Conservation (phyloP, 2,888 invertebrate genomes). For the Pycnomerus fuliginosus region DNA sequence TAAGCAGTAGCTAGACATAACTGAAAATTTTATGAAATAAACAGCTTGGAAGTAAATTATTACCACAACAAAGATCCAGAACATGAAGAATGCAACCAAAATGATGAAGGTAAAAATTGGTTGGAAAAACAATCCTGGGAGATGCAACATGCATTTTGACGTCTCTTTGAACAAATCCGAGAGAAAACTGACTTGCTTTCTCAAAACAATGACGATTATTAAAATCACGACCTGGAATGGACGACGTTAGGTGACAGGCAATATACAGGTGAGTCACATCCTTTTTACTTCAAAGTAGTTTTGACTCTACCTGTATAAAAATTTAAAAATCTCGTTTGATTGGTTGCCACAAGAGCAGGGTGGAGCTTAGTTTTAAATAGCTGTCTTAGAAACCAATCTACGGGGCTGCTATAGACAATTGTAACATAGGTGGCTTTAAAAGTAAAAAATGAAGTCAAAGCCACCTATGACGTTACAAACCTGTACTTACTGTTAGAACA, state of each 20-base stretch:
- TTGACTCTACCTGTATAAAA: too few relatives aligned
- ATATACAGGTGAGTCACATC: too few relatives aligned
- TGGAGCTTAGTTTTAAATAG: too few relatives aligned
- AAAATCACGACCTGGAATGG: constrained; percentile 70
- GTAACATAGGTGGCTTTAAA: too few relatives aligned
- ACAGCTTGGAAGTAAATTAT: constrained; percentile 2
- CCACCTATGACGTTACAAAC: too few relatives aligned
- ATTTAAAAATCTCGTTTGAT: too few relatives aligned
- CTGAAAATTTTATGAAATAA: constrained; percentile 44
- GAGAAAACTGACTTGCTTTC: constrained; percentile 79
- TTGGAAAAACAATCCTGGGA: constrained; percentile 84
- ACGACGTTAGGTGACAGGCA: too few relatives aligned
- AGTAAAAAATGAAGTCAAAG: too few relatives aligned
- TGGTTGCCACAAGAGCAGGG: too few relatives aligned
- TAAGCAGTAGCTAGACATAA: constrained; percentile 81
- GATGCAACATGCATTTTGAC: constrained; percentile 78
- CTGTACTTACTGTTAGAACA: constrained; percentile 73
- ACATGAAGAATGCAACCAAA: constrained; percentile 74
- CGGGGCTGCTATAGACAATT: too few relatives aligned
- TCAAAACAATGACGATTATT: constrained; percentile 71
- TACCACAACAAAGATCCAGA: constrained; percentile 86
- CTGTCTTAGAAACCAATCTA: too few relatives aligned
- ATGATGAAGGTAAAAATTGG: constrained; percentile 80
- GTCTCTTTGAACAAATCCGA: constrained; percentile 87
- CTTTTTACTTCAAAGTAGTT: too few relatives aligned